Evolutionary conservation across 1,140 invertebrate species (phyloP).

Genomic region (Subanguina moxae): DNA sequence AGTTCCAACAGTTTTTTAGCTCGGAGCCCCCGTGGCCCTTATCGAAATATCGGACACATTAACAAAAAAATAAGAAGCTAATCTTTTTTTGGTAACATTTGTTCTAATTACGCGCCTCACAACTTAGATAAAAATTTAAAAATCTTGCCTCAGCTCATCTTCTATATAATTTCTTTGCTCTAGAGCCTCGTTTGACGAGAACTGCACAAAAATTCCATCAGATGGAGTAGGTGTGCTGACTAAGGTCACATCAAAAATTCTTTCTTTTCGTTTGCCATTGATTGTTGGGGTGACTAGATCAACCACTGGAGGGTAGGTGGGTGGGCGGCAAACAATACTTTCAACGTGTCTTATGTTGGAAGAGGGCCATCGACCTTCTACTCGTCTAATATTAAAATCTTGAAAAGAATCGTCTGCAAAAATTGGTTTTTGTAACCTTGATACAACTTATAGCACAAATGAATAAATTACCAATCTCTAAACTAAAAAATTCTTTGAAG

Average conservation of each 20-base stretch:
- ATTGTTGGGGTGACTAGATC: background rate
- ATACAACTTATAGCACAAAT: background rate
- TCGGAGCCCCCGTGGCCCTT: no score
- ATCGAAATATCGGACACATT: no score
- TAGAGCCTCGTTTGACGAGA: background rate
- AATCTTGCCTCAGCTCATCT: background rate
- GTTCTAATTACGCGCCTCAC: no score
- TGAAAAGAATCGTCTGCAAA: background rate
- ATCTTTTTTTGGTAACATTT: no score
- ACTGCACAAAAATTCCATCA: conserved; percentile 2
- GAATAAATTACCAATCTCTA: background rate
- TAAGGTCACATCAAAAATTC: background rate
- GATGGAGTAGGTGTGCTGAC: background rate
- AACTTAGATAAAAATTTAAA: no score
- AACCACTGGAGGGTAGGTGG: background rate
- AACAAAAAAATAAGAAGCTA: no score
- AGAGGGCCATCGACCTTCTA: background rate
- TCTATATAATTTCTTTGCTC: background rate
- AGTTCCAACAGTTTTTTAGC: no score
- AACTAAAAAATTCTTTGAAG: background rate
- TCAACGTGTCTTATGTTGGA: background rate
- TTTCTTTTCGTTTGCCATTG: background rate
- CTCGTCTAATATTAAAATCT: background rate
- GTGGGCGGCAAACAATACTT: background rate
- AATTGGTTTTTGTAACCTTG: background rate